These are phyloP conservation scores for Saccopteryx leptura DNA, from an alignment of 2,113 vertebrate genomes.

Conservation along the genomic window DNA sequence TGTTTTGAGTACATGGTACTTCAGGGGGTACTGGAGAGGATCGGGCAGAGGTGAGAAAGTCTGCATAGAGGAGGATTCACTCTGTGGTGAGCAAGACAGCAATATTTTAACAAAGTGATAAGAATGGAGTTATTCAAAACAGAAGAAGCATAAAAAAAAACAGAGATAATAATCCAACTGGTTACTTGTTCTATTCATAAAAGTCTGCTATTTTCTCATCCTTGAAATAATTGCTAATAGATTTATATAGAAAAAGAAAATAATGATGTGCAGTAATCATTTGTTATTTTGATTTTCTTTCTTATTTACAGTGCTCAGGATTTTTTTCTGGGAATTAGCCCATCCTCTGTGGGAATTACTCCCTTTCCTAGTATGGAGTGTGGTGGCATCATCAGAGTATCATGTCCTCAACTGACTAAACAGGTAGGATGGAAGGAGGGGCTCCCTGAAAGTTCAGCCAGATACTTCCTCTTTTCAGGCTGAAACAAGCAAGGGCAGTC, in stretches of 20 bases:
- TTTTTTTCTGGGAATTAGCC: not conserved
- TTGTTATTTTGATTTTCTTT: not conserved
- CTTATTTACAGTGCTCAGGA: not conserved
- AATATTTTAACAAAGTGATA: not conserved
- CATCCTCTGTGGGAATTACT: not conserved
- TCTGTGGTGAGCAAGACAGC: not conserved
- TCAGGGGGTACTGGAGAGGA: not conserved
- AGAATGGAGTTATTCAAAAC: not conserved
- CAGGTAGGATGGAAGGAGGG: not conserved
- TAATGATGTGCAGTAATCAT: not conserved
- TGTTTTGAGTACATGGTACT: not conserved
- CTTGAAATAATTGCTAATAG: not conserved
- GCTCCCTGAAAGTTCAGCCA: not conserved
- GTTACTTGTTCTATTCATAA: not conserved
- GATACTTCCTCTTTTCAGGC: not conserved
- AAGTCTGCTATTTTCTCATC: not conserved
- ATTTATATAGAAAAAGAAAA: constrained; percentile 9
- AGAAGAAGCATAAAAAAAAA: constrained; percentile 5
- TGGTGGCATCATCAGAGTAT: not conserved
- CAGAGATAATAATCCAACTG: not conserved
- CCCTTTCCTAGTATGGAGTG: not conserved
- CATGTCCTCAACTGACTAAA: not conserved
- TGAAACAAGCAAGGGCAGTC: not conserved
- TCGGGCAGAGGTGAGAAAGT: not conserved
- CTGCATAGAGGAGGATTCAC: not conserved